Percentiles rank a stretch among this genome's conserved stretches.
phyloP scores from a whole-genome alignment of 35 echinoderm and acorn worm genomes.

The Heliocidaris erythrogramma region DNA sequence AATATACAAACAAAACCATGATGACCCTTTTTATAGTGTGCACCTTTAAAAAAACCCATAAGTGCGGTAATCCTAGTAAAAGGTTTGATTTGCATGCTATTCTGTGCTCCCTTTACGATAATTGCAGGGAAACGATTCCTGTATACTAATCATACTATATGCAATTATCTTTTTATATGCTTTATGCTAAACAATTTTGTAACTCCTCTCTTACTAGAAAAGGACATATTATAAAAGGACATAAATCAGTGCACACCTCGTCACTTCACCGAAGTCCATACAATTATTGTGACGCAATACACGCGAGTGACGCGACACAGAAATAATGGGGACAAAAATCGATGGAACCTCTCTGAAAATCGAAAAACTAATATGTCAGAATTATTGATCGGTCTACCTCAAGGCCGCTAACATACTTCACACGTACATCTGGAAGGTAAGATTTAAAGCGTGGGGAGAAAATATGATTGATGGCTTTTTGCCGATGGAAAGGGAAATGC shows the following conservation, averaged over 20 bases:
- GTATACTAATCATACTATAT: too few species aligned
- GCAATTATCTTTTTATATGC: too few species aligned
- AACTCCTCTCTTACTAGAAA: not conserved
- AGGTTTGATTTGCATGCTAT: too few species aligned
- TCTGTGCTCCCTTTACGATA: too few species aligned
- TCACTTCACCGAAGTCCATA: not conserved
- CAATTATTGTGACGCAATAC: not conserved
- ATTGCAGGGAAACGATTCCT: too few species aligned
- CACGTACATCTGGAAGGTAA: not conserved
- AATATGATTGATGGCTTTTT: not conserved
- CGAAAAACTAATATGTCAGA: constrained; percentile 18
- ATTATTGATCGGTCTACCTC: not conserved
- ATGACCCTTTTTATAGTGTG: too few species aligned
- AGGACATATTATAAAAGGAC: not conserved
- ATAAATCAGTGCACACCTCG: not conserved
- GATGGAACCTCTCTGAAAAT: not conserved
- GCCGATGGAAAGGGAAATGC: not conserved
- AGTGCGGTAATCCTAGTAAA: too few species aligned
- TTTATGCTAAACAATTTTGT: not conserved
- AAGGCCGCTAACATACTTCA: not conserved
- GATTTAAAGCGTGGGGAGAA: not conserved
- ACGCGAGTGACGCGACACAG: not conserved
- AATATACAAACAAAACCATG: too few species aligned
- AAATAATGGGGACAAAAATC: not conserved
- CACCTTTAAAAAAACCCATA: too few species aligned